phyloP scores from a whole-genome alignment of 2,113 vertebrate genomes.

The Diadophis punctatus region DNA sequence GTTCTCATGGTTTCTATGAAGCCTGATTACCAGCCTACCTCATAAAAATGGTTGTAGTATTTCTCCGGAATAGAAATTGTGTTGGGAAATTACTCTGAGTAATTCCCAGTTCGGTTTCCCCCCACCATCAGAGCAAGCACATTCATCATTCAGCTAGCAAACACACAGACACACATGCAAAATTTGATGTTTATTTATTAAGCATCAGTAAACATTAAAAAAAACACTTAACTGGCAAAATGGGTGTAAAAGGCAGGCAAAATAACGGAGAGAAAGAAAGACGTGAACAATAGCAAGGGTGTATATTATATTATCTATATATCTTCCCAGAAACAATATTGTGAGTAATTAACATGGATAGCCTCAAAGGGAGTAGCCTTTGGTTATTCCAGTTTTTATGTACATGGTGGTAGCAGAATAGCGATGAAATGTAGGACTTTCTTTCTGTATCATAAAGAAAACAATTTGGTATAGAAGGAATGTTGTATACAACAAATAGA shows the following conservation, averaged over 20 bases:
- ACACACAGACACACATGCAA: background rate
- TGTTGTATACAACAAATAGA: background rate
- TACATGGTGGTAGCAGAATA: background rate
- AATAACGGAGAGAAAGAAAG: background rate
- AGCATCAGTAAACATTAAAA: background rate
- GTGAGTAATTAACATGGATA: background rate
- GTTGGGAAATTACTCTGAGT: background rate
- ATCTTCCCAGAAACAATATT: background rate
- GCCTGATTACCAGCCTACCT: background rate
- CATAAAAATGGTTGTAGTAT: background rate
- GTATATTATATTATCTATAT: background rate
- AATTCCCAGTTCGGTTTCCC: background rate
- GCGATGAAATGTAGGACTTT: background rate
- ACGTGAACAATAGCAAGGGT: background rate
- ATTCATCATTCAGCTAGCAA: background rate
- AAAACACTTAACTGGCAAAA: background rate
- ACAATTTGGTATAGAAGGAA: background rate
- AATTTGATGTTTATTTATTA: background rate
- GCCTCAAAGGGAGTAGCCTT: background rate
- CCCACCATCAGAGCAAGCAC: background rate
- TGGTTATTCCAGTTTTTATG: background rate
- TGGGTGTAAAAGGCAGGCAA: background rate
- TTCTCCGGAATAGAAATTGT: background rate
- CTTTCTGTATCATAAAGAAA: background rate
- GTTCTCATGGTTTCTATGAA: background rate